Evolutionary conservation across 2,888 invertebrate species (phyloP).

Genomic region (Sericinus montela): DNA sequence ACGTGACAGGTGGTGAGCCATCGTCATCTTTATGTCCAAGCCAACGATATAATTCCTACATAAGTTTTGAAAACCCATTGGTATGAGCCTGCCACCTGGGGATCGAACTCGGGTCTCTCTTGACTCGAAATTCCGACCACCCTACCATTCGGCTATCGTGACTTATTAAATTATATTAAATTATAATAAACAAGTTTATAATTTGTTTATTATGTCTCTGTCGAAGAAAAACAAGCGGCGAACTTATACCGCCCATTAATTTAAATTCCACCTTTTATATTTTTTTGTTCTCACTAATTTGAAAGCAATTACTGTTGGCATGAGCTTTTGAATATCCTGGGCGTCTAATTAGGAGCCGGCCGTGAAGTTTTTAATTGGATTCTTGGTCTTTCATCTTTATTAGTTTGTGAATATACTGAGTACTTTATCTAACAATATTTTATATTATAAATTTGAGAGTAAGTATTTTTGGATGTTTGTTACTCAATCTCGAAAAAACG

Average conservation of each 20-base stretch:
- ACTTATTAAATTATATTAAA: background rate
- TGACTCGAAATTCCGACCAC: too few relatives aligned
- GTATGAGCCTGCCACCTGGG: too few relatives aligned
- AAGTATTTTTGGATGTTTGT: too few relatives aligned
- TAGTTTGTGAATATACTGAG: constrained; percentile 32
- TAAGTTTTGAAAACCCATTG: too few relatives aligned
- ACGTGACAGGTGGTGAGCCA: too few relatives aligned
- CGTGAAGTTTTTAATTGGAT: constrained; percentile 58
- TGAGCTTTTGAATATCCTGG: constrained; percentile 35
- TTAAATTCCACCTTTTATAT: constrained; percentile 6
- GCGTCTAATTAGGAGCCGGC: constrained; percentile 49
- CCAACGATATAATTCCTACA: too few relatives aligned
- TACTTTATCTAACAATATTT: constrained; percentile 30
- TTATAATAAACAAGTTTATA: constrained; percentile 2
- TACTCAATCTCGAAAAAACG: too few relatives aligned
- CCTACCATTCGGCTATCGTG: background rate
- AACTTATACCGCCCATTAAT: background rate
- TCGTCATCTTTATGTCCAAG: too few relatives aligned
- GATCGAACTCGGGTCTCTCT: too few relatives aligned
- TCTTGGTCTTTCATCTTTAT: constrained; percentile 27
- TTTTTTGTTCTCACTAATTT: constrained; percentile 16
- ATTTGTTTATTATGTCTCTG: background rate
- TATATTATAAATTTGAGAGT: too few relatives aligned
- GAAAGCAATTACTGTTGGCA: constrained; percentile 23
- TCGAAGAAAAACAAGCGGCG: background rate